Conservation (phyloP, 2,888 invertebrate species). For the Patella pellucida region DNA sequence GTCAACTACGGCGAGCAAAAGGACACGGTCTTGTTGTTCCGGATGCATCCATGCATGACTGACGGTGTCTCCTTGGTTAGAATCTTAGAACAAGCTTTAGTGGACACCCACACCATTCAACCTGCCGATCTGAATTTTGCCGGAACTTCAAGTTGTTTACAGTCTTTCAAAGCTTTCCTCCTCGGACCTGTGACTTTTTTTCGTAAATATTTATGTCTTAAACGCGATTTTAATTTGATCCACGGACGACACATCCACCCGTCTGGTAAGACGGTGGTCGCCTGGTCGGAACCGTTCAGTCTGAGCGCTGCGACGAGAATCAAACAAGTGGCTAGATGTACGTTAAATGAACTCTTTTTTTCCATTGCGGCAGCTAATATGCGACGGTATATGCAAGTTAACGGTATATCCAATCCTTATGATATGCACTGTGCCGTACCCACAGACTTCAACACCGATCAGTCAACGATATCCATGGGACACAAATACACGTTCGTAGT, state of each 20-base stretch:
- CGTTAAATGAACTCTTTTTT: constrained; percentile 75
- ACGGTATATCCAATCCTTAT: constrained; percentile 73
- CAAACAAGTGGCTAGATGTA: constrained; percentile 75
- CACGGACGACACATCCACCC: constrained; percentile 61
- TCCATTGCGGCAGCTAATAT: constrained; percentile 74
- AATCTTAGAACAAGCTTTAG: constrained; percentile 68
- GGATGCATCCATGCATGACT: constrained; percentile 74
- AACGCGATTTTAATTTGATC: constrained; percentile 72
- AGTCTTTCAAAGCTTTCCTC: constrained; percentile 70
- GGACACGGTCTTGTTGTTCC: constrained; percentile 72
- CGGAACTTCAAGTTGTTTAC: constrained; percentile 58
- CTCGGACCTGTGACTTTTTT: constrained; percentile 73
- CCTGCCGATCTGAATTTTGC: constrained; percentile 32
- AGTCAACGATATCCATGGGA: constrained; percentile 30
- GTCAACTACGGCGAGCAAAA: constrained; percentile 70
- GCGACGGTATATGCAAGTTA: constrained; percentile 72
- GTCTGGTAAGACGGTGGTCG: constrained; percentile 66
- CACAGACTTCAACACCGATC: constrained; percentile 55
- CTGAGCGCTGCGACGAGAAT: constrained; percentile 71
- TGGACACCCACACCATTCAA: constrained; percentile 52
- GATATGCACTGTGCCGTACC: constrained; percentile 72
- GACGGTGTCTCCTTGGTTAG: constrained; percentile 74
- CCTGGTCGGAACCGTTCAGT: constrained; percentile 74
- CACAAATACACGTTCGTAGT: constrained; percentile 60
- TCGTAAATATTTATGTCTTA: constrained; percentile 71